These are phyloP conservation scores for Pherbina coryleti DNA, from an alignment of 2,888 invertebrate genomes.

Conservation along the genomic window DNA sequence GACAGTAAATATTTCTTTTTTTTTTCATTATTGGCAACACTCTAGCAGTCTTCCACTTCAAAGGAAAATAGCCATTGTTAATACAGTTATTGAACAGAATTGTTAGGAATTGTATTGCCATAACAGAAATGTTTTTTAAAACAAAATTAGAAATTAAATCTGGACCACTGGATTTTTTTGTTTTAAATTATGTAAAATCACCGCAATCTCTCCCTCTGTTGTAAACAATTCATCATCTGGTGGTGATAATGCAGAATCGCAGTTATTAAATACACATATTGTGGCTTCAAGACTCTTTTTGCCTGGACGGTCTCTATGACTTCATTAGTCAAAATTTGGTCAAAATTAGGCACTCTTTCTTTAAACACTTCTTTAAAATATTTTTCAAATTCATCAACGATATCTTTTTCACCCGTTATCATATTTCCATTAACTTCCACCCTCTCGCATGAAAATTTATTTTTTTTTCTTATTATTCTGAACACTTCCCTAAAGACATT, in stretches of 20 bases:
- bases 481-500: not conserved
- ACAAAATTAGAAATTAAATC: not conserved
- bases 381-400: not conserved
- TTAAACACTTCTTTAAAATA: not conserved
- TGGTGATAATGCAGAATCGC: too few species aligned
- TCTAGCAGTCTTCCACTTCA: not conserved
- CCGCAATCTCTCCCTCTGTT: too few species aligned
- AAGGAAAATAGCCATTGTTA: not conserved
- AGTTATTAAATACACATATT: too few species aligned
- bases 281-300: not conserved
- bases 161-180: not conserved
- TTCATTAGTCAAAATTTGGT: not conserved
- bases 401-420: not conserved
- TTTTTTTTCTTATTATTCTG: not conserved
- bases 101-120: not conserved
- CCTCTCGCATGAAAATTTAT: not conserved
- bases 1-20: not conserved
- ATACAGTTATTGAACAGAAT: not conserved
- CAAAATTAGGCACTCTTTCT: not conserved
- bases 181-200: too few species aligned
- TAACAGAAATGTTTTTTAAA: not conserved
- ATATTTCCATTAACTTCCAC: not conserved
- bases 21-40: not conserved
- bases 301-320: not conserved
- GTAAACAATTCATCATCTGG: too few species aligned